Base-by-base conservation (phyloP, 2,888 invertebrate genomes). In the Plagiodera versicolora region DNA sequence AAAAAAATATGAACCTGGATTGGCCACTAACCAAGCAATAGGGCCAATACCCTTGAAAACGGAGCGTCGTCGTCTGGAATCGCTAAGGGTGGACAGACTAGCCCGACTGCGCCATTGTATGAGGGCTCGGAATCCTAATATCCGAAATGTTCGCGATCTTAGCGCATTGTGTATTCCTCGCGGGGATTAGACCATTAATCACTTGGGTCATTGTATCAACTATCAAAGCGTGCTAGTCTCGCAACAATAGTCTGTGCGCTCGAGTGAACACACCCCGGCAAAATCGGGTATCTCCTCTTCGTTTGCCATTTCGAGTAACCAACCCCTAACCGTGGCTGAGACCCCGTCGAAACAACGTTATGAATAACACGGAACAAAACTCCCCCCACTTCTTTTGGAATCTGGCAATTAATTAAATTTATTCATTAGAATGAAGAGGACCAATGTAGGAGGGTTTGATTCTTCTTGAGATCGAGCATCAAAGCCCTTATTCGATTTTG, bases 151-250 rank as follows among this genome's bases (percentile, higher is more conserved):
- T 75, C 77, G 77, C 77, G 79, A 79, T 79, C 77, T 78, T 78
- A 64, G 76, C 77, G 78, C 80, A 80, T 80, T 81, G 80, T 80
- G 80, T 79, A 80, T 80, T 79, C 80, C 76, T 77, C 77, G 78
- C 79, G 78, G 79, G 80, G 80, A 80, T 81, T 80, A 80, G 77
- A 74, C 78, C 80, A 81, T 81, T 81, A 80, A 81, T 81, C 81
- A 80, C 80, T 66, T 74, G 75, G 80, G 80, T 81, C 81, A 81
- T 81, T 81, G 81, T 81, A 81, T 81, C 81, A 81, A 80, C 80
- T 81, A 81, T 81, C 80, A 81, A 80, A 81, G 78, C 79, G 77
- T 75, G 79, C 78, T 77, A 79, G 79, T 78, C 75, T 77, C 79
- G 78, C 79, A 79, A 79, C 79, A 80, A 78, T 78, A 73, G 77